Base-by-base conservation (phyloP, 2,113 vertebrate genomes). In the Gorsachius goisagi region DNA sequence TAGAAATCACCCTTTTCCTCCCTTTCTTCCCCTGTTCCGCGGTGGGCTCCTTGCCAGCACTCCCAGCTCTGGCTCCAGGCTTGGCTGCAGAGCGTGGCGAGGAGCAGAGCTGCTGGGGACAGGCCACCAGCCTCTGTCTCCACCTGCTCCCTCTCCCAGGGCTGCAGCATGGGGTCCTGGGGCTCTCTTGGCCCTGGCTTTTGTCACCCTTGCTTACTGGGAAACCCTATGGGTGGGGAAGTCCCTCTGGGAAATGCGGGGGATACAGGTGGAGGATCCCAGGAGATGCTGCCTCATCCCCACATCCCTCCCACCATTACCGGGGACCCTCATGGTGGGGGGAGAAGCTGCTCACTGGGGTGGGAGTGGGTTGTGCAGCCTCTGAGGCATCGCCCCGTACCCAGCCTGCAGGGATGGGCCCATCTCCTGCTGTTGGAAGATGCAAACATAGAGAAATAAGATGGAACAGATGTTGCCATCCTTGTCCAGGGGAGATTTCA, bases 11-110 rank as follows among this genome's bases (percentile, higher is more conserved):
- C 18, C 7, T 47, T 81, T 55, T 4, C 32, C 28, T 55, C 30
- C 26, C 6, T 60, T 59, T n/a, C 3, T 9, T 6, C 7, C 17
- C 8, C 11, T 1, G 0, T 72, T 88, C 53, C 30, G 2, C 3
- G 37, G 8, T 5, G 0, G 1, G 4, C 2, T 68, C 10, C 8
- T 17, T 41, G 30, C 23, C 30, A 21, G 44, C 66, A 4, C 27
- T 15, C 44, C 41, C 20, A 47, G 32, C 58, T 58, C 45, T 13
- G 35, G 9, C 33, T 58, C 62, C 4, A 3, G 60, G 23, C 27
- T 68, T 5, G 62, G 45, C 50, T 35, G 28, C 28, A 19, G 62
- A 39, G 20, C 0, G 2, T n/a, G 55, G 19, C 3, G 8, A 84
- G 55, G 72, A 71, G 55, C 56, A 56, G 47, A 83, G 24, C 30